Percentiles rank a stretch among this genome's conserved stretches.
These are phyloP conservation scores for Megalurothrips usitatus DNA, from an alignment of 2,888 invertebrate species.

Conservation along the genomic window DNA sequence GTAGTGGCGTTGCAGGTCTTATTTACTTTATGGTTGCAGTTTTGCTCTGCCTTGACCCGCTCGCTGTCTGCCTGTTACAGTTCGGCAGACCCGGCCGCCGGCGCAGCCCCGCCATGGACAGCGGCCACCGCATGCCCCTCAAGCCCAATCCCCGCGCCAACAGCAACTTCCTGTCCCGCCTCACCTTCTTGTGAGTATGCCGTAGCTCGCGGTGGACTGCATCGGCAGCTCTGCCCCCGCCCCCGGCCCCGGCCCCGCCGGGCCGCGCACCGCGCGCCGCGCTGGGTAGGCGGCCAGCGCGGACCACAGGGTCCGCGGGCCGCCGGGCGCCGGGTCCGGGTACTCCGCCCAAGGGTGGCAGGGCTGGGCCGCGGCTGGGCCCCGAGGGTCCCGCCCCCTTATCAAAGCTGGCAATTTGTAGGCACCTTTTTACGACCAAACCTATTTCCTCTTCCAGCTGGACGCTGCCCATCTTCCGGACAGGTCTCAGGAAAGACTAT, in stretches of 20 bases:
- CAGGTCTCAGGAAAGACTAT: slow-evolving; percentile 66
- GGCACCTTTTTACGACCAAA: slow-evolving; percentile 17
- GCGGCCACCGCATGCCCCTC: background rate
- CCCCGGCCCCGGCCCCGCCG: background rate
- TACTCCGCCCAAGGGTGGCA: too few species aligned
- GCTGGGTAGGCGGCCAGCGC: too few species aligned
- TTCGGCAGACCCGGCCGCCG: too few species aligned
- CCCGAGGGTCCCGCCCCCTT: too few species aligned
- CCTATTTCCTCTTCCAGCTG: slow-evolving; percentile 54
- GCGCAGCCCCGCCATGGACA: background rate
- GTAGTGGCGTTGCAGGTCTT: too few species aligned
- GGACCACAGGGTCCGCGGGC: too few species aligned
- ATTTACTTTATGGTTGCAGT: too few species aligned
- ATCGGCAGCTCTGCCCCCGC: background rate
- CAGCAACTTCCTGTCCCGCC: slow-evolving; percentile 57
- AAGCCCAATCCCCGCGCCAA: slow-evolving; percentile 54
- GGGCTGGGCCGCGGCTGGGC: too few species aligned
- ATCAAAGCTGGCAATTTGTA: slow-evolving; percentile 14
- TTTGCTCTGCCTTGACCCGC: too few species aligned
- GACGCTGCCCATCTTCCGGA: slow-evolving; percentile 70
- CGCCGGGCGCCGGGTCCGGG: too few species aligned
- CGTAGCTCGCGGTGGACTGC: too few species aligned
- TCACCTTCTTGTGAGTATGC: slow-evolving; percentile 64
- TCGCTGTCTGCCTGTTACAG: background rate
- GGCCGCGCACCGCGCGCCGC: too few species aligned